Base-by-base conservation (phyloP, 1,140 invertebrate genomes). In the Neoseiulus cucumeris region DNA sequence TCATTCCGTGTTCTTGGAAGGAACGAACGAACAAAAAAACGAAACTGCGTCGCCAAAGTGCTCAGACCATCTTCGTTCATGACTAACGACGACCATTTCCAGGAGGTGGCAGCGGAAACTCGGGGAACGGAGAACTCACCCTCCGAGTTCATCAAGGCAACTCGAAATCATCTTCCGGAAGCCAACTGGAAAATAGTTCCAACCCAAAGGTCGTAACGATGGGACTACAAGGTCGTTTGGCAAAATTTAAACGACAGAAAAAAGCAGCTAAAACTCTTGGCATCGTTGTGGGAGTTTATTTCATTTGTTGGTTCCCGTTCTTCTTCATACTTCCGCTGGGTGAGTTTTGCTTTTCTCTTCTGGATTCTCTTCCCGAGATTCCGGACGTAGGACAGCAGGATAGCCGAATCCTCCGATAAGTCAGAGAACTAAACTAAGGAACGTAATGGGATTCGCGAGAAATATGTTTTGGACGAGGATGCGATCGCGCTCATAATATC, bases 181-280 rank as follows among this genome's bases (percentile, higher is more conserved):
- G 64, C 41, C 39, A 47, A 18, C 67, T 45, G 25, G 47, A 42
- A 65, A 41, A 64, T 25, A 42, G 55, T 47, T 55, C 65, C 9
- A 69, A 65, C 29, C 68, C 64, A 20, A 68, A 51, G 18, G 42
- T 69, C 39, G 66, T 66, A 22, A 51, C 68, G 30, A 66, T 65
- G 29, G 69, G 69, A 22, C 64, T 66, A 9, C 69, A 70, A 64
- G 75, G 75, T 64, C 73, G 73, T 68, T 74, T 80, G 47, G 87
- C 88, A 17, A 91, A 94, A 73, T 91, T 92, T 71, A 86, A 87
- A 25, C 88, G 91, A 74, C 90, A 96, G 74, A 94, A 95, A 75
- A 97, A 95, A 74, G 91, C 91, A 4, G 91, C 91, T 0, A 92
- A 94, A 72, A 94, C 90, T 1, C 76, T 94, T 65, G 90, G 90